Evolutionary conservation across 2,888 invertebrate species (phyloP), one percentile per base, ranked within the genome.

Genomic region (Euplexia lucipara): DNA sequence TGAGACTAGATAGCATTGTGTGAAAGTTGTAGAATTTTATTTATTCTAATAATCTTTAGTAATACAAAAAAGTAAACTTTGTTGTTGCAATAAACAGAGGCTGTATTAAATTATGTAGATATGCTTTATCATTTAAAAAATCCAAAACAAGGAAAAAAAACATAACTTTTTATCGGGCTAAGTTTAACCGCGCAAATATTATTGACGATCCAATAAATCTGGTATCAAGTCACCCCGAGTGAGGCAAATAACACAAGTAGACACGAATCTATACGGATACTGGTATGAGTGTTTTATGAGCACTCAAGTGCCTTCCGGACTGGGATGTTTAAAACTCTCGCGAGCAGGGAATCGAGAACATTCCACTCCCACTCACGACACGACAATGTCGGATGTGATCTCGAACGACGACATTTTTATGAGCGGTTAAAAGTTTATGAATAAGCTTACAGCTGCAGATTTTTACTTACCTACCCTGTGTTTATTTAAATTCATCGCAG

Each of bases 231-330:
- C 79, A 83, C 76, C 72, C 77, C 69, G 79, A 83, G 74, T 75
- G 83, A 85, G 82, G 82, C 84, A 88, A 88, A 88, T 86, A 88
- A 86, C 81, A 87, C 84, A 88, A 89, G 89, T 70, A 87, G 85
- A 87, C 86, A 84, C 84, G 83, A 83, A 87, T 88, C 86, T 88
- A 87, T 87, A 87, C 84, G 87, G 86, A 86, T 85, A 85, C 86
- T 88, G 86, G 86, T 88, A 88, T 86, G 90, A 93, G 92, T 93
- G 91, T 91, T 93, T 93, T 93, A 93, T 91, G 92, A 93, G 90
- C 91, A 91, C 92, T 93, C 85, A 87, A 93, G 91, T 86, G 88
- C 86, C 87, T 91, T 89, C 89, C 90, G 88, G 86, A 84, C 86
- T 82, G 85, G 86, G 91, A 90, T 91, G 92, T 91, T 91, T 92